Evolutionary conservation across 1,140 invertebrate species (phyloP).

Genomic region (Bursaphelenchus mucronatus): DNA sequence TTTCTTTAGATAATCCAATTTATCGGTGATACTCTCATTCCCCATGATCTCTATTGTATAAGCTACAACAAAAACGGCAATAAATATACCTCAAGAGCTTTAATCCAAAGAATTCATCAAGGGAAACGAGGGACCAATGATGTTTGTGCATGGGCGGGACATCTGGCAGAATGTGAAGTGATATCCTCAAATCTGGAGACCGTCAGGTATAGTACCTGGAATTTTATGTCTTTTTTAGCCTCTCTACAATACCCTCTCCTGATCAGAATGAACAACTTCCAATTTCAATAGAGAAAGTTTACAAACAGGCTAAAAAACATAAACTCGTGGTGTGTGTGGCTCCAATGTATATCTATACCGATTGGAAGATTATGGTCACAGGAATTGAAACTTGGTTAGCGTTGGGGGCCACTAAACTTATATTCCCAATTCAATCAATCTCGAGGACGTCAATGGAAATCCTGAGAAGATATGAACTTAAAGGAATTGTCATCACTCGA

Average conservation of each 20-base stretch:
- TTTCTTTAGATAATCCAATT: constrained; percentile 51
- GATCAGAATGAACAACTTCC: constrained; percentile 30
- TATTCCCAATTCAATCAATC: constrained; percentile 59
- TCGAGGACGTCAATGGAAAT: constrained; percentile 49
- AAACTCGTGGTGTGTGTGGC: constrained; percentile 59
- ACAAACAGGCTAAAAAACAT: constrained; percentile 32
- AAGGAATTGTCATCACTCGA: constrained; percentile 54
- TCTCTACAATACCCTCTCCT: constrained; percentile 31
- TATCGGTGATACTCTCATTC: constrained; percentile 40
- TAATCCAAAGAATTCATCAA: constrained; percentile 49
- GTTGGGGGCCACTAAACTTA: constrained; percentile 57
- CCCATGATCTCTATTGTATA: constrained; percentile 45
- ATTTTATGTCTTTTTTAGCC: constrained; percentile 18
- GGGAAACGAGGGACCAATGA: constrained; percentile 58
- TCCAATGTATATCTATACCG: constrained; percentile 59
- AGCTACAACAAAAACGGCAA: constrained; percentile 33
- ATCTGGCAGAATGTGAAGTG: constrained; percentile 56
- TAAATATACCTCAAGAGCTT: constrained; percentile 30
- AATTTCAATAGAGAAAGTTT: constrained; percentile 40
- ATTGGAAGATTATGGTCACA: constrained; percentile 59
- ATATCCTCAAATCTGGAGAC: constrained; percentile 31
- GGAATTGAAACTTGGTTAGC: constrained; percentile 58
- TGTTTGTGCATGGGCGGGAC: constrained; percentile 56
- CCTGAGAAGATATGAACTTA: constrained; percentile 50
- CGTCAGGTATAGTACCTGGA: constrained; percentile 21